Conservation (phyloP, 2,113 vertebrate species). For the Psophia crepitans region DNA sequence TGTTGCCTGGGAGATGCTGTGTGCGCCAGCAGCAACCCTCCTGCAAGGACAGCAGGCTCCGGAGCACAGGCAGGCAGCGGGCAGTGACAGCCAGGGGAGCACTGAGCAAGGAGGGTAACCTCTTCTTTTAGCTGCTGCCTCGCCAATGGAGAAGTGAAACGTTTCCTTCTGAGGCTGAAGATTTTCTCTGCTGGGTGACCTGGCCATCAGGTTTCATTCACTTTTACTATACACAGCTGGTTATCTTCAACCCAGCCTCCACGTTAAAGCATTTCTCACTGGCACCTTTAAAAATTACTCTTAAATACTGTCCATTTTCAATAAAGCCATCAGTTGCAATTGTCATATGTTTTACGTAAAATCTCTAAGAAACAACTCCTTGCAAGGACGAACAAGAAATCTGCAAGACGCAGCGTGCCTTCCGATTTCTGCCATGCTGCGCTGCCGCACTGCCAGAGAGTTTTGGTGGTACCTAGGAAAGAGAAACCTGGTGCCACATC, state of each 20-base stretch:
- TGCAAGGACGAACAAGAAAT: background rate
- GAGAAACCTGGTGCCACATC: background rate
- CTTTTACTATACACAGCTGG: background rate
- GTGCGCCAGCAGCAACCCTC: background rate
- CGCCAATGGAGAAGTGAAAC: accelerated
- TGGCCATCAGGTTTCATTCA: background rate
- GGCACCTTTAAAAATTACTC: background rate
- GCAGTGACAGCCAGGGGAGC: background rate
- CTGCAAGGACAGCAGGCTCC: background rate
- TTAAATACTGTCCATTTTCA: background rate
- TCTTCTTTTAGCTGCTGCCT: background rate
- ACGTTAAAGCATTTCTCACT: background rate
- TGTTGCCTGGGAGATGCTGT: constrained; percentile 27
- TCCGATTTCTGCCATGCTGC: background rate
- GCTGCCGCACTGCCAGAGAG: background rate
- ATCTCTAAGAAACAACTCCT: background rate
- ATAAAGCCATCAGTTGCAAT: background rate
- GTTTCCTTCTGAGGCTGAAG: background rate
- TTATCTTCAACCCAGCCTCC: background rate
- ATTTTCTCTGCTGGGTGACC: background rate
- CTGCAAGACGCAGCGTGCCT: accelerated
- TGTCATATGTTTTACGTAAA: background rate
- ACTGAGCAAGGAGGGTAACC: accelerated
- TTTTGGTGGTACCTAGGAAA: background rate
- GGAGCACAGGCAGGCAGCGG: too few species aligned